A percentile compares a stretch with the other conserved stretches of the same genome.
These are phyloP conservation scores for Vulpes vulpes DNA, from an alignment of 2,113 vertebrate genomes.

Conservation along the genomic window DNA sequence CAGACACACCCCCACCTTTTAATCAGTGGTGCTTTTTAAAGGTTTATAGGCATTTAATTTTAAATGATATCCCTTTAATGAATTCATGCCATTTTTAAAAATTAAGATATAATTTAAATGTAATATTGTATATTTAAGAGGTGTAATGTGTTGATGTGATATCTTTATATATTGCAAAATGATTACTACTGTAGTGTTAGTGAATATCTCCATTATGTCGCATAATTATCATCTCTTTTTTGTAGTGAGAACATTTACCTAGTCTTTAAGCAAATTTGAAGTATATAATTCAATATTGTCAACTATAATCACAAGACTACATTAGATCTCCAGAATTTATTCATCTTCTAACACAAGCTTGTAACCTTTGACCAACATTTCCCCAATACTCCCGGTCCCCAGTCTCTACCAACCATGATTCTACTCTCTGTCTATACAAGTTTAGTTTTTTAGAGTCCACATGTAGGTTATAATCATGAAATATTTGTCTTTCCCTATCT, in stretches of 20 bases:
- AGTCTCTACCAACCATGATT: background rate
- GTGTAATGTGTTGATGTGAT: background rate
- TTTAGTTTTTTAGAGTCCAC: background rate
- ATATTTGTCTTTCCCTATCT: background rate
- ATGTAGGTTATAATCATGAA: background rate
- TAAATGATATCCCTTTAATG: background rate
- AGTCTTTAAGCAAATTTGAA: slow-evolving; percentile 12
- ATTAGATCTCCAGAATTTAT: background rate
- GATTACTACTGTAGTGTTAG: background rate
- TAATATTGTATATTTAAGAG: background rate
- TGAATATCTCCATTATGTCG: background rate
- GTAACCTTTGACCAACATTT: background rate
- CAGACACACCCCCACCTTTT: background rate
- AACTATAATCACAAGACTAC: background rate
- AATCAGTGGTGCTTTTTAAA: background rate
- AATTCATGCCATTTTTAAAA: background rate
- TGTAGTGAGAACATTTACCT: background rate
- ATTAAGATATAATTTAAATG: background rate
- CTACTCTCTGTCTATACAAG: background rate
- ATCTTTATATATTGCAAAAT: background rate
- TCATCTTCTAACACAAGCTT: background rate
- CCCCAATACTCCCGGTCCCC: background rate
- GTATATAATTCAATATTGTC: background rate
- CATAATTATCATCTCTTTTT: background rate
- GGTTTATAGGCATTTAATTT: background rate